Conservation (phyloP, 2,888 invertebrate genomes). For the Lacanobia oleracea region DNA sequence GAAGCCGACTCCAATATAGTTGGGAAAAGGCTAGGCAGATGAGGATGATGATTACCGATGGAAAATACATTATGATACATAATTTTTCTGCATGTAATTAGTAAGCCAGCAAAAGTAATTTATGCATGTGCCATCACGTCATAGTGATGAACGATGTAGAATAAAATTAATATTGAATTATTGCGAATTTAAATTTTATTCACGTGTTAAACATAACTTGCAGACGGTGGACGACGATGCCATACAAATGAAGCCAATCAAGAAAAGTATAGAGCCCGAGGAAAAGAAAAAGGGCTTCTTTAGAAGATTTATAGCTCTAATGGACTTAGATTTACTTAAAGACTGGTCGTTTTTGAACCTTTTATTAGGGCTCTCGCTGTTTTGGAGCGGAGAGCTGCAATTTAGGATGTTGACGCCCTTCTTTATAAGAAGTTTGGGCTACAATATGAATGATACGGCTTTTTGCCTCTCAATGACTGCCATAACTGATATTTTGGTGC, state of each 20-base stretch:
- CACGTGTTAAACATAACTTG: slow-evolving; percentile 62
- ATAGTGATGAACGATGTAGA: slow-evolving; percentile 2
- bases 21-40: no score
- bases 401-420: slow-evolving; percentile 94
- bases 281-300: slow-evolving; percentile 85
- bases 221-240: slow-evolving; percentile 87
- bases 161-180: background rate
- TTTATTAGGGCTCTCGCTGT: slow-evolving; percentile 93
- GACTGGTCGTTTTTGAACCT: slow-evolving; percentile 94
- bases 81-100: background rate
- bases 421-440: slow-evolving; percentile 92
- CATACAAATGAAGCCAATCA: slow-evolving; percentile 87
- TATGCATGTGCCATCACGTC: background rate
- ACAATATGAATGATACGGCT: slow-evolving; percentile 92
- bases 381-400: slow-evolving; percentile 94
- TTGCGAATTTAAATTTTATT: background rate
- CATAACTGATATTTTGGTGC: slow-evolving; percentile 93
- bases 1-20: no score
- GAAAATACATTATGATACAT: background rate
- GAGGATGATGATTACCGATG: background rate
- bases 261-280: slow-evolving; percentile 78
- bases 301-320: slow-evolving; percentile 91
- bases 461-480: slow-evolving; percentile 94
- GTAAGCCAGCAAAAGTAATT: background rate
- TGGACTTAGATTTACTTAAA: slow-evolving; percentile 93